These are phyloP conservation scores for Anneissia japonica DNA, from an alignment of 35 echinoderm and acorn worm genomes.

Conservation along the genomic window DNA sequence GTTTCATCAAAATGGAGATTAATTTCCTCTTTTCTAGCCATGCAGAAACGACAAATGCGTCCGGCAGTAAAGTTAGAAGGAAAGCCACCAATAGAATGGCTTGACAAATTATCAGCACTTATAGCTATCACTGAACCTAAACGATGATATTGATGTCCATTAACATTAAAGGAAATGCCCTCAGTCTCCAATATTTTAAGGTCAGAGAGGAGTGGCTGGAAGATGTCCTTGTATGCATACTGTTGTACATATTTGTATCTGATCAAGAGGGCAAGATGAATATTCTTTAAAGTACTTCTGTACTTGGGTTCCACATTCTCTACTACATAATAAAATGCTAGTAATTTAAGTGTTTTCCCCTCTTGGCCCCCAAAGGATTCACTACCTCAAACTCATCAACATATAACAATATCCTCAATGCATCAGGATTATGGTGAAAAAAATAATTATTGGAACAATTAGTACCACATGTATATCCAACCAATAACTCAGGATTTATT, in stretches of 20 bases:
- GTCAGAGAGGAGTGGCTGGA: background rate
- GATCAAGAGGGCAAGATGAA: background rate
- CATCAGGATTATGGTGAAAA: conserved; percentile 5
- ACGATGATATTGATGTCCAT: background rate
- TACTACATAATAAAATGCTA: conserved; percentile 1
- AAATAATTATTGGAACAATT: conserved; percentile 14
- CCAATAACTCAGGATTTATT: background rate
- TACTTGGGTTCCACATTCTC: background rate
- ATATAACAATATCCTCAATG: conserved; percentile 7
- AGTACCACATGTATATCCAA: conserved; percentile 8
- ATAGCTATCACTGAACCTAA: background rate
- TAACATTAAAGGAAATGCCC: background rate
- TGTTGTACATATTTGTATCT: background rate
- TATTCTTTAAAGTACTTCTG: background rate
- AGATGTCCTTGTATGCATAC: background rate
- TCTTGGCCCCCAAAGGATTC: conserved; percentile 6
- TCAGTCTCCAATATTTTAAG: background rate
- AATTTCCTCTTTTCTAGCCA: background rate
- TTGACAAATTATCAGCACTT: background rate
- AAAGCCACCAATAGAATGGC: background rate
- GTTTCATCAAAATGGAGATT: background rate
- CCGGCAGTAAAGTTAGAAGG: background rate
- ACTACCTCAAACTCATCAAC: conserved; percentile 17
- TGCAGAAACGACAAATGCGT: background rate
- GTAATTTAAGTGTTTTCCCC: background rate